A percentile compares a stretch with the other conserved stretches of the same genome.
phyloP scores from a whole-genome alignment of 2,888 invertebrate genomes.

The Clitarchus hookeri region DNA sequence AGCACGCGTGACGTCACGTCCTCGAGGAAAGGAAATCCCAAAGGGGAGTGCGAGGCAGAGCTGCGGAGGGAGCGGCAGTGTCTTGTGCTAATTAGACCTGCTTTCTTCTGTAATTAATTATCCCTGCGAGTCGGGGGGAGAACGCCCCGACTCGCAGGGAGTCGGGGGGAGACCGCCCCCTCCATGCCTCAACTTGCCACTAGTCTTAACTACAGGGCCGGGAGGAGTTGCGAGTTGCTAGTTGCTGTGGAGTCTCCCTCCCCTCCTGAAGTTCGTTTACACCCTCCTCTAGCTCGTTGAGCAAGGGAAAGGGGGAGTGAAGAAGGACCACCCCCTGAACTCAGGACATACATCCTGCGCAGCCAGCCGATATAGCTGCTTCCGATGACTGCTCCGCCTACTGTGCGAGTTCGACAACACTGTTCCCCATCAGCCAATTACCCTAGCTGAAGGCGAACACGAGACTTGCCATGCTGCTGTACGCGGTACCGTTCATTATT shows the following conservation, averaged over 20 bases:
- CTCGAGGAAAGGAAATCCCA: conserved; percentile 21
- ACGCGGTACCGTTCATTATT: no score
- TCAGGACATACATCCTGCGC: neutral
- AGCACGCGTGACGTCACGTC: conserved; percentile 21
- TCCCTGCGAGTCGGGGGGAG: neutral
- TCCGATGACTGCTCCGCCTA: neutral
- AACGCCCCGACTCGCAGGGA: conserved; percentile 3
- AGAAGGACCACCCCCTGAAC: neutral
- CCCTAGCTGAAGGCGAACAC: neutral
- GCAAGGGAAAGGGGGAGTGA: neutral
- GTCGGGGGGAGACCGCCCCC: conserved; percentile 7
- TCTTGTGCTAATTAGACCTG: conserved; percentile 27
- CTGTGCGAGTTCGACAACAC: neutral
- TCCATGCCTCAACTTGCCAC: conserved; percentile 12
- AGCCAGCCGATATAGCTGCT: no score
- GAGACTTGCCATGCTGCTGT: no score
- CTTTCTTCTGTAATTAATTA: conserved; percentile 26
- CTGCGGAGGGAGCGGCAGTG: neutral
- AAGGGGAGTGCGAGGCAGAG: neutral
- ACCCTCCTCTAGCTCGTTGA: neutral
- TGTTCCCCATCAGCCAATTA: neutral
- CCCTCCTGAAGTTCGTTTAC: neutral
- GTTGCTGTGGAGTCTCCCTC: neutral
- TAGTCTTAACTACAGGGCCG: conserved; percentile 23
- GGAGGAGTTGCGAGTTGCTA: neutral